These are phyloP conservation scores for Mechanitis messenoides DNA, from an alignment of 2,888 invertebrate species.

Conservation along the genomic window DNA sequence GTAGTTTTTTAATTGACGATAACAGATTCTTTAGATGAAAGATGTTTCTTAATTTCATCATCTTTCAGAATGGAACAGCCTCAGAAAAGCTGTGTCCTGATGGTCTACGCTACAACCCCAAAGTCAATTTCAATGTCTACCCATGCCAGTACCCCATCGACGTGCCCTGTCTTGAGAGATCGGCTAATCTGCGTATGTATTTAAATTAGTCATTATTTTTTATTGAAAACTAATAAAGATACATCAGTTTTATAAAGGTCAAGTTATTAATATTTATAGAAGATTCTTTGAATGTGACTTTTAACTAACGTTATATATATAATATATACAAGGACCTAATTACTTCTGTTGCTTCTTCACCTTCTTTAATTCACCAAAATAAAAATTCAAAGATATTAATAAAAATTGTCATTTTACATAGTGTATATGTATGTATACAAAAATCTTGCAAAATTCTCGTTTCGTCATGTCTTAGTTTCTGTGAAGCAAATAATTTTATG, in stretches of 20 bases:
- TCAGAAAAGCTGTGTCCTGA: conserved; percentile 88
- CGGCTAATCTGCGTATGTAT: conserved; percentile 79
- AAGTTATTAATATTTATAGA: conserved; percentile 4
- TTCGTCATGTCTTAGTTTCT: no score
- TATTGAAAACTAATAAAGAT: conserved; percentile 6
- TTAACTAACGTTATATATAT: neutral
- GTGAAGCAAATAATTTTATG: neutral
- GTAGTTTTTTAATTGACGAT: conserved; percentile 27
- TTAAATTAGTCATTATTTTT: neutral
- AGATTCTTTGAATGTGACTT: neutral
- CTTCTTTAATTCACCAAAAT: neutral
- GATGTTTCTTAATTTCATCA: neutral
- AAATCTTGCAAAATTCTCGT: no score
- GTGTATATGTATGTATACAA: no score
- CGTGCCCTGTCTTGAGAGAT: conserved; percentile 83
- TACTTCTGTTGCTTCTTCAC: no score
- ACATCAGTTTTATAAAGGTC: neutral
- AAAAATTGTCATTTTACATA: no score
- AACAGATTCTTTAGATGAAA: neutral
- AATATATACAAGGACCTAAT: no score
- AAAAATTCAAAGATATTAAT: neutral
- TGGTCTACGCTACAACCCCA: conserved; percentile 86
- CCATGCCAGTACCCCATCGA: conserved; percentile 92
- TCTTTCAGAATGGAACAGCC: conserved; percentile 79
- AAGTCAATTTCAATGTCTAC: conserved; percentile 79